A percentile compares a stretch with the other conserved stretches of the same genome.
Conservation (phyloP, 2,797 vertebrate genomes). For the Enteromius viviparus region DNA sequence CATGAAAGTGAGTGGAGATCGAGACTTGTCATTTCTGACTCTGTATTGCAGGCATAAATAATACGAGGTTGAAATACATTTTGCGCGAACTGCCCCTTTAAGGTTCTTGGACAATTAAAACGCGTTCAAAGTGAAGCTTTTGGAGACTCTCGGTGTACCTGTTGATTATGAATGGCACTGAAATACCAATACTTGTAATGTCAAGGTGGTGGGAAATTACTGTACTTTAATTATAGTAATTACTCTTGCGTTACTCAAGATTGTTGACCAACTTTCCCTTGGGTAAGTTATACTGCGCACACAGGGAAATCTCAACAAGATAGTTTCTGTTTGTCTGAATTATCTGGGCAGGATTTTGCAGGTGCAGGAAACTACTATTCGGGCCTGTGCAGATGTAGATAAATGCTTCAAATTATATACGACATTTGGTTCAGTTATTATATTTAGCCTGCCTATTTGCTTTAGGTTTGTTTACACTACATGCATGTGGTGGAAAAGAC, state of each 20-base stretch:
- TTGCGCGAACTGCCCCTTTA: background rate
- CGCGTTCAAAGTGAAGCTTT: background rate
- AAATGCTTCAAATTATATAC: background rate
- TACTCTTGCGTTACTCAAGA: background rate
- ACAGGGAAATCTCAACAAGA: background rate
- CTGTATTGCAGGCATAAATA: background rate
- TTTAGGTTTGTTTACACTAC: background rate
- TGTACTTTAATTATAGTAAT: background rate
- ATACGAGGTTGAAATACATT: background rate
- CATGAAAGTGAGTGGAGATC: background rate
- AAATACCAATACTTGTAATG: background rate
- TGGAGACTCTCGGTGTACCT: background rate
- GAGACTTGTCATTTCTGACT: background rate
- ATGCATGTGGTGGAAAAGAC: background rate
- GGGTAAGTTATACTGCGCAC: background rate
- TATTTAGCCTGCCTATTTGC: background rate
- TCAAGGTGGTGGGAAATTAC: background rate
- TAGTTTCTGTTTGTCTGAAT: constrained; percentile 3
- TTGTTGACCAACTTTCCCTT: background rate
- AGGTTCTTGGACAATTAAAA: background rate
- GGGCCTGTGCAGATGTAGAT: background rate
- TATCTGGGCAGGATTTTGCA: constrained; percentile 1
- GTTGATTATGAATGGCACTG: constrained; percentile 12
- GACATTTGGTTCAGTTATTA: background rate
- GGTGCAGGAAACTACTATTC: background rate